These are phyloP conservation scores for Cisticola juncidis DNA, from an alignment of 2,113 vertebrate species.

Conservation along the genomic window DNA sequence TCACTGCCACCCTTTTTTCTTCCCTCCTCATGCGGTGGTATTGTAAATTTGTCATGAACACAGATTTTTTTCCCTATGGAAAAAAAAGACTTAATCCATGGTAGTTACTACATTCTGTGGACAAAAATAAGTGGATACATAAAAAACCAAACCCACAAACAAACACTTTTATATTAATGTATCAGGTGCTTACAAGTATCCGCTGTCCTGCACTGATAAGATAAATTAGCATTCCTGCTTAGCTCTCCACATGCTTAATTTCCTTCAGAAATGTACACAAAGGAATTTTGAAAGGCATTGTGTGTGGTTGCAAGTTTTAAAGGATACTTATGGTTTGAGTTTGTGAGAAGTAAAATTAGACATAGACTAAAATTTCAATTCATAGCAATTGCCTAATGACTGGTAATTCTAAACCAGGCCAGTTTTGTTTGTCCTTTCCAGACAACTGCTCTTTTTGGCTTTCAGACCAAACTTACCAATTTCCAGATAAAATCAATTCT, in stretches of 20 bases:
- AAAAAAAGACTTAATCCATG: neutral
- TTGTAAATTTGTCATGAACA: neutral
- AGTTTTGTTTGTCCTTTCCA: slow-evolving; percentile 38
- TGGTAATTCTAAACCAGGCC: neutral
- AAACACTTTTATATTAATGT: neutral
- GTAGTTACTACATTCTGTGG: neutral
- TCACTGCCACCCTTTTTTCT: rapidly evolving
- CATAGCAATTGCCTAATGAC: neutral
- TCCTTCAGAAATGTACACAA: neutral
- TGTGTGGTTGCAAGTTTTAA: neutral
- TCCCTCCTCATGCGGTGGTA: rapidly evolving
- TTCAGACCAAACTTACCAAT: slow-evolving; percentile 2
- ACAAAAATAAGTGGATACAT: neutral
- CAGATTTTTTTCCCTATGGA: neutral
- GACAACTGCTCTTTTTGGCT: neutral
- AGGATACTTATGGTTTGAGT: neutral
- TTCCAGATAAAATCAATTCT: slow-evolving; percentile 35
- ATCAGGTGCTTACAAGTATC: neutral
- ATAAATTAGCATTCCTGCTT: neutral
- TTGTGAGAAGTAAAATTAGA: neutral
- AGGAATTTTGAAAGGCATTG: neutral
- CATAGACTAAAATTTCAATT: neutral
- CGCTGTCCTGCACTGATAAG: neutral
- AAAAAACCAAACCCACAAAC: neutral
- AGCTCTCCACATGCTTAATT: neutral